Percentiles rank a stretch among this genome's conserved stretches.
Conservation (phyloP, 2,888 invertebrate species). For the Maniola hyperantus region DNA sequence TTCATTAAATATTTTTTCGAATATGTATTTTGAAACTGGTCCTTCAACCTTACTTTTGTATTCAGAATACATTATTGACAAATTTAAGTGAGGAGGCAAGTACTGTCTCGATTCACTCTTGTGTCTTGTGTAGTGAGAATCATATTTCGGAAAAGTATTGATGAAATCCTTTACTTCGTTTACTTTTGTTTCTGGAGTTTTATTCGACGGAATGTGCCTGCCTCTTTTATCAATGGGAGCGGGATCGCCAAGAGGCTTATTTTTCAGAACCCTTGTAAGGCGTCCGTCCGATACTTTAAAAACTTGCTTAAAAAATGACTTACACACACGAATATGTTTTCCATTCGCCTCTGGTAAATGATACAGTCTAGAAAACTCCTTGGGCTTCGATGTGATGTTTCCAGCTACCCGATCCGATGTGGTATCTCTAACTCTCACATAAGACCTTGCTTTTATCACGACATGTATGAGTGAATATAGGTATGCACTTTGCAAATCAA, state of each 20-base stretch:
- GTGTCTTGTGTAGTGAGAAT: no score
- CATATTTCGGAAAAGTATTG: background rate
- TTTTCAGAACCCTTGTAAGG: background rate
- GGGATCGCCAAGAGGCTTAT: no score
- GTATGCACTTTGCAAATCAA: background rate
- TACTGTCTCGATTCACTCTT: background rate
- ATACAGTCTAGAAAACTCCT: background rate
- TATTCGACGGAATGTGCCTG: background rate
- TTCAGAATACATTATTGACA: slow-evolving; percentile 1
- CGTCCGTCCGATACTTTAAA: slow-evolving; percentile 1
- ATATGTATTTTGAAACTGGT: slow-evolving; percentile 1
- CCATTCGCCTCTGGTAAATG: slow-evolving; percentile 1
- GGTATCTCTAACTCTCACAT: background rate
- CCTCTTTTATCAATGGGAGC: no score
- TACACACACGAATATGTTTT: slow-evolving; percentile 1
- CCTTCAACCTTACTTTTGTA: slow-evolving; percentile 1
- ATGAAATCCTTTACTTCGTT: slow-evolving; percentile 1
- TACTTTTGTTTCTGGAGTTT: background rate
- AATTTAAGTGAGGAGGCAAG: slow-evolving; percentile 1
- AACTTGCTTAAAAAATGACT: slow-evolving; percentile 1
- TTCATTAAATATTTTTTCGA: slow-evolving; percentile 1
- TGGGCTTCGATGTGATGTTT: slow-evolving; percentile 1
- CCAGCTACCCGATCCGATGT: background rate
- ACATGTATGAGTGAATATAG: slow-evolving; percentile 1
- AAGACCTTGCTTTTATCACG: slow-evolving; percentile 1